These are phyloP conservation scores for Cottoperca gobio DNA, from an alignment of 2,797 vertebrate species.

Conservation along the genomic window DNA sequence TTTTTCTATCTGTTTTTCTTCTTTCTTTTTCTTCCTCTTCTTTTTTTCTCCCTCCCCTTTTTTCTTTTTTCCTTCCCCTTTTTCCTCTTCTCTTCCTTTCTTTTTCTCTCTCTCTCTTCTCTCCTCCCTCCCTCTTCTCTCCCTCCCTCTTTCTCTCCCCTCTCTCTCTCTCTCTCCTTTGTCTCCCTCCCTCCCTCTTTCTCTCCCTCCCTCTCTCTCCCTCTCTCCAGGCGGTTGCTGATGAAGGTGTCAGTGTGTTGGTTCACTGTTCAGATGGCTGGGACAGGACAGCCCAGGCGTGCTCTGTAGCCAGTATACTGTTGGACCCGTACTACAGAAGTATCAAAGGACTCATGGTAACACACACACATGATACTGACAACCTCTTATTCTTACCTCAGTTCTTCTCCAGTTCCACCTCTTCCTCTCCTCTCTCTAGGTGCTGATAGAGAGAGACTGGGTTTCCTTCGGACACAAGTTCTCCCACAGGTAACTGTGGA, in stretches of 20 bases:
- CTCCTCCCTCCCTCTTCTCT: too few relatives aligned
- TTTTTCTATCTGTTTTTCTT: too few relatives aligned
- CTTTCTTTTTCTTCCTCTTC: too few relatives aligned
- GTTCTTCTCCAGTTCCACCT: background rate
- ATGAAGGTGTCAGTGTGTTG: conserved; percentile 94
- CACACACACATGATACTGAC: background rate
- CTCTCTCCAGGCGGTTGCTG: conserved; percentile 88
- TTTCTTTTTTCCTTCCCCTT: too few relatives aligned
- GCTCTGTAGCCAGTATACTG: conserved; percentile 93
- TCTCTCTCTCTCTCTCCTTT: background rate
- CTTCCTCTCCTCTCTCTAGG: conserved; percentile 77
- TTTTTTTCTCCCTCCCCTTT: too few relatives aligned
- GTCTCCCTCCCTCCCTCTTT: background rate
- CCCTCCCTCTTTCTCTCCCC: too few relatives aligned
- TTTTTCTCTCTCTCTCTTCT: too few relatives aligned
- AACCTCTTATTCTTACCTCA: too few relatives aligned
- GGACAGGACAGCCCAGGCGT: conserved; percentile 97
- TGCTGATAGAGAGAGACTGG: conserved; percentile 97
- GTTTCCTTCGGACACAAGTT: conserved; percentile 98
- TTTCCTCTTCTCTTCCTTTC: too few relatives aligned
- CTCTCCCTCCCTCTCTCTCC: background rate
- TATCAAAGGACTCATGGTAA: conserved; percentile 95
- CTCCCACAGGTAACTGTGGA: conserved; percentile 88
- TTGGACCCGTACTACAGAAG: conserved; percentile 94
- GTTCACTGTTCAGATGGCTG: conserved; percentile 99